A percentile compares a stretch with the other conserved stretches of the same genome.
Evolutionary conservation across 2,888 invertebrate genomes (phyloP).

Genomic region (Drepana falcataria): DNA sequence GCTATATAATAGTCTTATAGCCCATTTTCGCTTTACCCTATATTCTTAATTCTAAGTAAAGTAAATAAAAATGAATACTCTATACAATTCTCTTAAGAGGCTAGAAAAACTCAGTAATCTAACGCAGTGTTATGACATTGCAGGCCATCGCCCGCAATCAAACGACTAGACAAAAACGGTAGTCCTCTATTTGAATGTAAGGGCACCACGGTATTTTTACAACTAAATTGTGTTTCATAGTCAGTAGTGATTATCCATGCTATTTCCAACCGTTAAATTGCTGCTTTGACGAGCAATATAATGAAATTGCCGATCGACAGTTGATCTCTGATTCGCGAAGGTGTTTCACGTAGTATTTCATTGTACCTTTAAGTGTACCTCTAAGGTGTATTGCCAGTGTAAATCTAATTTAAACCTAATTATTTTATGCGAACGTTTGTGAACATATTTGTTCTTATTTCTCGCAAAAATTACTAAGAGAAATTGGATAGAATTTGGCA

Average conservation of each 20-base stretch:
- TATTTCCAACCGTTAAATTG: constrained; percentile 1
- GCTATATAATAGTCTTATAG: too few species aligned
- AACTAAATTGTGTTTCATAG: not conserved
- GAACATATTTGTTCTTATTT: too few species aligned
- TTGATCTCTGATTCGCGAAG: constrained; percentile 1
- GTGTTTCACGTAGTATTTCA: not conserved
- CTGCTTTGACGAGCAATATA: not conserved
- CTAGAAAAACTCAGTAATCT: not conserved
- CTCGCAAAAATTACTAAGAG: too few species aligned
- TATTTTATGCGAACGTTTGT: too few species aligned
- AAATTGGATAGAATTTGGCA: too few species aligned
- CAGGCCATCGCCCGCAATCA: not conserved
- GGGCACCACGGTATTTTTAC: not conserved
- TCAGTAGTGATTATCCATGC: not conserved
- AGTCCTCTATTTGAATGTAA: not conserved
- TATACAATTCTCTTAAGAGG: too few species aligned
- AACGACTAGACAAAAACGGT: not conserved
- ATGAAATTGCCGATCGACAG: constrained; percentile 1
- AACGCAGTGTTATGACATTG: not conserved
- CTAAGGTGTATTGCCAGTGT: too few species aligned
- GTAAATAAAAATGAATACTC: too few species aligned
- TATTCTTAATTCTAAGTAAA: too few species aligned
- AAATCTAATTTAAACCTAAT: too few species aligned
- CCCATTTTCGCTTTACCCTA: too few species aligned
- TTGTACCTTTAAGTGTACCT: not conserved